Percentiles rank a stretch among this genome's conserved stretches.
These are phyloP conservation scores for Tetramorium alpestre DNA, from an alignment of 1,140 invertebrate species.

Conservation along the genomic window DNA sequence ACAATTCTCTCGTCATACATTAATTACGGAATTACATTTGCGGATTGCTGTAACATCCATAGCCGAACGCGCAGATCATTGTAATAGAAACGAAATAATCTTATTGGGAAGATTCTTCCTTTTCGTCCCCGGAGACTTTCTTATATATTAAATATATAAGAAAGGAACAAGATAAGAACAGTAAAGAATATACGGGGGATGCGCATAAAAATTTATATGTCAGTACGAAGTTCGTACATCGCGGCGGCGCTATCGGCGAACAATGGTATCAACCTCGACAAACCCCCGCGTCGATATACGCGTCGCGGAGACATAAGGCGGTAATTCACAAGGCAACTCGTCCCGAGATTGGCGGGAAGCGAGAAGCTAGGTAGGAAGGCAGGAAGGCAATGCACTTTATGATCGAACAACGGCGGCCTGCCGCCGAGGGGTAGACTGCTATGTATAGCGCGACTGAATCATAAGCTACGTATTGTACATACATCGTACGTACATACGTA, in stretches of 20 bases:
- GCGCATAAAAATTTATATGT: neutral
- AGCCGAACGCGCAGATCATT: neutral
- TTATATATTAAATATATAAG: neutral
- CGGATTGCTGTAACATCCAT: neutral
- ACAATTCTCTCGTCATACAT: conserved; percentile 28
- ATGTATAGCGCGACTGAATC: conserved; percentile 73
- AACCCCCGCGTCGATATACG: conserved; percentile 24
- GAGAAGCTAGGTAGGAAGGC: conserved; percentile 64
- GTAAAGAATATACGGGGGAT: neutral
- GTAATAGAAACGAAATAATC: neutral
- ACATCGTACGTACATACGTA: conserved; percentile 20
- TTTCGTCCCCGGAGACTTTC: neutral
- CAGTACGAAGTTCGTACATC: neutral
- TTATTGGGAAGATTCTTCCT: neutral
- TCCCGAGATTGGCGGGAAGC: conserved; percentile 66
- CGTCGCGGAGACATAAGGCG: conserved; percentile 58
- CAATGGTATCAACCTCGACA: neutral
- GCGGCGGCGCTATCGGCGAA: neutral
- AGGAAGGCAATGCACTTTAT: conserved; percentile 75
- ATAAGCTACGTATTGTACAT: conserved; percentile 62
- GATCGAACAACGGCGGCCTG: conserved; percentile 70
- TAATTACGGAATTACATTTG: neutral
- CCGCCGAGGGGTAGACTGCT: conserved; percentile 67
- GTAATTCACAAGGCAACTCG: conserved; percentile 63
- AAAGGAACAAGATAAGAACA: neutral